Evolutionary conservation across 92 coral and sea anemone species (phyloP).

Genomic region (Phenganax marumi): DNA sequence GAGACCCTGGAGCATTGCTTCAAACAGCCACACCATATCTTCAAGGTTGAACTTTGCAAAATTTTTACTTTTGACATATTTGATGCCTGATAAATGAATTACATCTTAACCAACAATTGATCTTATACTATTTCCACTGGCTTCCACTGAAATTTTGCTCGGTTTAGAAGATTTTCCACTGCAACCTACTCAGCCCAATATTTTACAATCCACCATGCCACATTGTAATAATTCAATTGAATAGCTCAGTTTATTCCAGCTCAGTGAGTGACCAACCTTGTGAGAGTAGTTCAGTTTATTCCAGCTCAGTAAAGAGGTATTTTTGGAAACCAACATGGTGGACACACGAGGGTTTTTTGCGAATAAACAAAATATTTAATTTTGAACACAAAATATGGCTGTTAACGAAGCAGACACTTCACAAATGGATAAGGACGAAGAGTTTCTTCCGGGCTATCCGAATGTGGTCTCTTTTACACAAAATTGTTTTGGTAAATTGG

Average conservation of each 20-base stretch:
- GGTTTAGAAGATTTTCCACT: too few species aligned
- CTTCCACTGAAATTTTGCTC: too few species aligned
- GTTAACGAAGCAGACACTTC: not conserved
- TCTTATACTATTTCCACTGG: too few species aligned
- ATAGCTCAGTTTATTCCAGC: too few species aligned
- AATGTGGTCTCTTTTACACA: conserved; percentile 28
- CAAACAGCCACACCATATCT: not conserved
- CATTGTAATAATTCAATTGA: too few species aligned
- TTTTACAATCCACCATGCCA: too few species aligned
- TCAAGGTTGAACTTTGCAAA: not conserved
- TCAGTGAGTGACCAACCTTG: too few species aligned
- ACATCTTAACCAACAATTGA: too few species aligned
- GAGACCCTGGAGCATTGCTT: not conserved
- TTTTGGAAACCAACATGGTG: not conserved
- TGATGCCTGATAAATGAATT: not conserved
- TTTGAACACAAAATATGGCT: conserved; percentile 5
- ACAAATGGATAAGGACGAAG: not conserved
- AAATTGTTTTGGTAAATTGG: conserved; percentile 57
- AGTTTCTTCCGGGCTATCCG: conserved; percentile 33
- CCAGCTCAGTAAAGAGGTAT: too few species aligned
- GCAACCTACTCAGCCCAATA: too few species aligned
- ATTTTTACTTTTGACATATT: not conserved
- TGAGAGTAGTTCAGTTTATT: too few species aligned
- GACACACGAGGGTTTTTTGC: not conserved
- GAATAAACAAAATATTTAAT: not conserved